Conservation (phyloP, 2,113 vertebrate genomes). For the Micromys minutus region DNA sequence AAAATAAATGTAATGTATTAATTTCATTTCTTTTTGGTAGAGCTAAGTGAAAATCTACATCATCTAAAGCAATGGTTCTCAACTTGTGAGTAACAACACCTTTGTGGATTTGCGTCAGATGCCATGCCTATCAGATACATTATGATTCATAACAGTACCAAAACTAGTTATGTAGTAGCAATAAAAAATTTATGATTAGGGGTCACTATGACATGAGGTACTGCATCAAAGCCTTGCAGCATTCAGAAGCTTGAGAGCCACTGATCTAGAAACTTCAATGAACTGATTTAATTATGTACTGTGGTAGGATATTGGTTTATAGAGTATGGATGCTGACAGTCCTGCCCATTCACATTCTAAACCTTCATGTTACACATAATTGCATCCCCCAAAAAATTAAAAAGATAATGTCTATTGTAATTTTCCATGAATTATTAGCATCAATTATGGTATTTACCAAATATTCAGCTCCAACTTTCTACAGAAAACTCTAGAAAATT, state of each 20-base stretch:
- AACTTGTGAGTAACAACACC: not conserved
- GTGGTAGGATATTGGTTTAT: slow-evolving; percentile 45
- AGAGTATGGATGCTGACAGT: slow-evolving; percentile 38
- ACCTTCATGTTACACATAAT: slow-evolving; percentile 72
- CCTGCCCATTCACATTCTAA: slow-evolving; percentile 21
- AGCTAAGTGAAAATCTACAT: slow-evolving; percentile 11
- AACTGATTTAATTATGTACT: slow-evolving; percentile 46
- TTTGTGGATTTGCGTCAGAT: not conserved
- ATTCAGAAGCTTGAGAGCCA: not conserved
- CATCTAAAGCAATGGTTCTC: not conserved
- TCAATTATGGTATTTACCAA: slow-evolving; percentile 67
- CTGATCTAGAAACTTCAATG: slow-evolving; percentile 38
- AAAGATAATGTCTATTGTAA: slow-evolving; percentile 76
- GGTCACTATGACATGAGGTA: not conserved
- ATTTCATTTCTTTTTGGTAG: slow-evolving; percentile 66
- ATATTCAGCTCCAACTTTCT: slow-evolving; percentile 65
- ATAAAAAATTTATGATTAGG: not conserved
- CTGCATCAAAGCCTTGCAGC: not conserved
- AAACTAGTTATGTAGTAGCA: not conserved
- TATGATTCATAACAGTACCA: not conserved
- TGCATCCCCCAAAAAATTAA: slow-evolving; percentile 74
- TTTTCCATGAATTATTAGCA: slow-evolving; percentile 81
- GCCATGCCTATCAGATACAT: not conserved
- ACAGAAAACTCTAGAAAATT: not conserved
- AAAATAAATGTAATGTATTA: slow-evolving; percentile 32